phyloP scores from a whole-genome alignment of 1,140 invertebrate species.

The Bombus breviceps region DNA sequence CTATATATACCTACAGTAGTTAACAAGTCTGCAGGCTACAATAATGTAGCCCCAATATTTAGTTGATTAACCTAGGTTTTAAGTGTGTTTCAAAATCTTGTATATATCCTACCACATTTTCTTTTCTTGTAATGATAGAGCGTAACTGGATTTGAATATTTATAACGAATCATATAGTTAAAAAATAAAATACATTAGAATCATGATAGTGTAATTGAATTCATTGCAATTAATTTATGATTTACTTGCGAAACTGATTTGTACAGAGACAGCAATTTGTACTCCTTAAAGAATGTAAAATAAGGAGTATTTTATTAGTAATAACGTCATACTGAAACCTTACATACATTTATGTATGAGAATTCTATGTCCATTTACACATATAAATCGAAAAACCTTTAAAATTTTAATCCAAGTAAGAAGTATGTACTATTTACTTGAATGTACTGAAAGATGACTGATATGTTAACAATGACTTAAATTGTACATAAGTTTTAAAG shows the following conservation, averaged over 20 bases:
- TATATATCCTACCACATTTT: conserved; percentile 60
- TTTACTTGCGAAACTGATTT: conserved; percentile 47
- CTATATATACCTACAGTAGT: conserved; percentile 80
- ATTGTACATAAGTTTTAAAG: background rate
- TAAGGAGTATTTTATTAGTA: background rate
- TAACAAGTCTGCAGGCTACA: conserved; percentile 76
- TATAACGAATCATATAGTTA: conserved; percentile 32
- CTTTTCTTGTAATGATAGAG: conserved; percentile 43
- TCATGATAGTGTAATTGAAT: conserved; percentile 47
- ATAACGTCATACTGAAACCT: conserved; percentile 5
- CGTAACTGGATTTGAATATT: conserved; percentile 45
- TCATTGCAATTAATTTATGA: conserved; percentile 47
- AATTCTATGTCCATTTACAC: background rate
- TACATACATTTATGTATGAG: conserved; percentile 32
- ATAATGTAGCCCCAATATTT: conserved; percentile 63
- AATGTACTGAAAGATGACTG: background rate
- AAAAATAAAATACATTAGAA: conserved; percentile 51
- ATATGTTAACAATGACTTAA: conserved; percentile 10
- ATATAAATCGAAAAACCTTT: background rate
- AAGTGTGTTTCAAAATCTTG: conserved; percentile 70
- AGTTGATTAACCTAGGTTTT: conserved; percentile 73
- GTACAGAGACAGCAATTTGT: conserved; percentile 30
- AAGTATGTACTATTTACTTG: background rate
- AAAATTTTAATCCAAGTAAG: background rate
- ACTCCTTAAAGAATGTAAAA: conserved; percentile 23